Evolutionary conservation across 2,113 vertebrate species (phyloP).

Genomic region (Periophthalmodon schlosseri): DNA sequence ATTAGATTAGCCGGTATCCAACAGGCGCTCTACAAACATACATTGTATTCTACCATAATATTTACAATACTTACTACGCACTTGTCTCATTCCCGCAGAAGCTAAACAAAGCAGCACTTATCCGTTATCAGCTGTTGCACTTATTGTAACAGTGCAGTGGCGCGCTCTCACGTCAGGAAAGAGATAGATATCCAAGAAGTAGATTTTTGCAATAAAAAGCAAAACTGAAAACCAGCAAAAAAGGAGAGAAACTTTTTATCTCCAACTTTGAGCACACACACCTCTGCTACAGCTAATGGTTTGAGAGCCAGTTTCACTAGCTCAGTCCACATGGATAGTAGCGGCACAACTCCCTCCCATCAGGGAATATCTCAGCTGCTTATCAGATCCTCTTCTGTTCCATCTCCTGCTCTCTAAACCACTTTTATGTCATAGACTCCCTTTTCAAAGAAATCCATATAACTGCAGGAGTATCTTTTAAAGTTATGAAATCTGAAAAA

Average conservation of each 20-base stretch:
- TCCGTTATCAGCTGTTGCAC: slow-evolving; percentile 39
- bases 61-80: slow-evolving; percentile 5
- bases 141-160: slow-evolving; percentile 20
- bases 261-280: slow-evolving; percentile 24
- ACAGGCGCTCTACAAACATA: not conserved
- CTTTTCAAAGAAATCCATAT: slow-evolving; percentile 21
- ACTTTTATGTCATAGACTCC: slow-evolving; percentile 16
- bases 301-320: slow-evolving; percentile 15
- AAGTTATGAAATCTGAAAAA: not conserved
- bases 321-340: slow-evolving; percentile 31
- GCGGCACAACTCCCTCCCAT: slow-evolving; percentile 42
- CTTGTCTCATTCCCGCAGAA: slow-evolving; percentile 26
- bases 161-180: slow-evolving; percentile 26
- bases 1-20: not conserved
- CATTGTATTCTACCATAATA: not conserved
- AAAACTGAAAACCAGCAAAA: slow-evolving; percentile 27
- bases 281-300: slow-evolving; percentile 13
- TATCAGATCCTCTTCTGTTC: slow-evolving; percentile 57
- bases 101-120: slow-evolving; percentile 33
- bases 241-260: slow-evolving; percentile 43
- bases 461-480: not conserved
- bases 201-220: slow-evolving; percentile 30
- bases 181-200: slow-evolving; percentile 32
- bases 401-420: slow-evolving; percentile 4
- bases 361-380: slow-evolving; percentile 53